A percentile compares a stretch with the other conserved stretches of the same genome.
phyloP scores from a whole-genome alignment of 2,113 vertebrate genomes.

The Periophthalmodon schlosseri region DNA sequence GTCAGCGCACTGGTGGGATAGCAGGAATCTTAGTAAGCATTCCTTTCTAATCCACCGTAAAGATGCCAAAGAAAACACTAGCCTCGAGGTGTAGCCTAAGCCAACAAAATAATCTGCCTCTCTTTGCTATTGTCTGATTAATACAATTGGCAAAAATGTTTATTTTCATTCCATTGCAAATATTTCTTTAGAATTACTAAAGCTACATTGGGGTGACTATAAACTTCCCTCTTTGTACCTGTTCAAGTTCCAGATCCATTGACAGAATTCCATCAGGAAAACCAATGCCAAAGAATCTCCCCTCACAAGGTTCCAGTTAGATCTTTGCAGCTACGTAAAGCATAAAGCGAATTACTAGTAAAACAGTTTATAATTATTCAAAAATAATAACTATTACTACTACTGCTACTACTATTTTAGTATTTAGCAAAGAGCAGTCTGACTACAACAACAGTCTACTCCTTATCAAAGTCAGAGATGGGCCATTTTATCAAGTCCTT shows the following conservation, averaged over 20 bases:
- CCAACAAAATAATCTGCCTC: conserved; percentile 64
- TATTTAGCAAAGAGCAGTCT: neutral
- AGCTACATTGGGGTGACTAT: neutral
- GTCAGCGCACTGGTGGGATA: conserved; percentile 64
- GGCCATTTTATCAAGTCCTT: conserved; percentile 57
- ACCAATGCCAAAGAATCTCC: neutral
- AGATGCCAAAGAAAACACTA: conserved; percentile 68
- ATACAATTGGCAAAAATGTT: conserved; percentile 24
- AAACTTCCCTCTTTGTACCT: neutral
- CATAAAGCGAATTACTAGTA: neutral
- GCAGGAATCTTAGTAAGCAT: conserved; percentile 73
- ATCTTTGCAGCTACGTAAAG: neutral
- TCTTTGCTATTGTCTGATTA: conserved; percentile 45
- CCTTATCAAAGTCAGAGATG: conserved; percentile 49
- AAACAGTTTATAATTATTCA: neutral
- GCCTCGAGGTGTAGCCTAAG: conserved; percentile 62
- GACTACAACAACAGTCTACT: conserved; percentile 31
- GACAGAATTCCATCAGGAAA: neutral
- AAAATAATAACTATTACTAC: neutral
- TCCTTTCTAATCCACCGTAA: conserved; percentile 76
- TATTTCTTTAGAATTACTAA: neutral
- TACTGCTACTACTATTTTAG: neutral
- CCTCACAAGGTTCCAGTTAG: no score
- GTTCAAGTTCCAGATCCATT: neutral
- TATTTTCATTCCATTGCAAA: neutral